Evolutionary conservation across 2,888 invertebrate genomes (phyloP).

Genomic region (Malthinus flaveolus): DNA sequence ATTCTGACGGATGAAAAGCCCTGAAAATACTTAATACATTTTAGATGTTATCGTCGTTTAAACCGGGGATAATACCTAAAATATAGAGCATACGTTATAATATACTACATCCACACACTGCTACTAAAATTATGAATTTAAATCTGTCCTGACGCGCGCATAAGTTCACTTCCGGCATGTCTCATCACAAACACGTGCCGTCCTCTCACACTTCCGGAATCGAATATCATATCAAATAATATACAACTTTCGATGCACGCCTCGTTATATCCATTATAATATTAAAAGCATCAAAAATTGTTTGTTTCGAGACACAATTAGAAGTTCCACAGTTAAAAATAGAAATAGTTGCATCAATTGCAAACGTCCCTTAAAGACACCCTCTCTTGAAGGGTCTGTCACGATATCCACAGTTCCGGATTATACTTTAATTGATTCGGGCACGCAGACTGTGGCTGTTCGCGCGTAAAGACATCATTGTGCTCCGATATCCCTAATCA

Average conservation of each 20-base stretch:
- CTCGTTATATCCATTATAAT: not conserved
- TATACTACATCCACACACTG: conserved; percentile 6
- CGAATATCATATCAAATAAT: not conserved
- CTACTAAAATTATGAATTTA: conserved; percentile 45
- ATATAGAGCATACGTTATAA: not conserved
- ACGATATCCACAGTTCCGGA: conserved; percentile 57
- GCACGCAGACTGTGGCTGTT: conserved; percentile 54
- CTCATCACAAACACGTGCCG: conserved; percentile 51
- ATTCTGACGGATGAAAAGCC: not conserved
- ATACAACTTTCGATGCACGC: conserved; percentile 7
- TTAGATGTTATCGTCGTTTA: conserved; percentile 3
- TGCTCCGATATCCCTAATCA: conserved; percentile 54
- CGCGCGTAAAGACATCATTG: conserved; percentile 55
- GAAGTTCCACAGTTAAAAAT: not conserved
- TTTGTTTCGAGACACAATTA: not conserved
- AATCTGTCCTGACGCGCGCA: conserved; percentile 46
- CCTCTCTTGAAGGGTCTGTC: conserved; percentile 26
- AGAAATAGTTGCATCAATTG: not conserved
- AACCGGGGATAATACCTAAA: not conserved
- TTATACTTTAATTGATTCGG: conserved; percentile 65
- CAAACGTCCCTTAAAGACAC: conserved; percentile 23
- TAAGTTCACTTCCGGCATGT: conserved; percentile 50
- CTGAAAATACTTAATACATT: not conserved
- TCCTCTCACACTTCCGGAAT: conserved; percentile 48
- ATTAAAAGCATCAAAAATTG: not conserved